A percentile compares a stretch with the other conserved stretches of the same genome.
Conservation (phyloP, 2,797 vertebrate genomes). For the Lacerta bilineata region DNA sequence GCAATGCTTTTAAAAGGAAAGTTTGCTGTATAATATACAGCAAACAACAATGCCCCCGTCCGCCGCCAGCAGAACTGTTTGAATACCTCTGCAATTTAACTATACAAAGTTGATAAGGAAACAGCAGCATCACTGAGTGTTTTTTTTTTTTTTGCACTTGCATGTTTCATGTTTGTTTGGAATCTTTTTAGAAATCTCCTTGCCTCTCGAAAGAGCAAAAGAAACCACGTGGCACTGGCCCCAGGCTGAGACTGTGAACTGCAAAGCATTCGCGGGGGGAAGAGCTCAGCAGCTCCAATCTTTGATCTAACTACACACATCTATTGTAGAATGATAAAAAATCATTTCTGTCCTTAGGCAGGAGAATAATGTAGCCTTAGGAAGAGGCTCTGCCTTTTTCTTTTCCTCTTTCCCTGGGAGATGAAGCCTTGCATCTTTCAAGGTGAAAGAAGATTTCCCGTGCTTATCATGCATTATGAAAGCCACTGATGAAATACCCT, state of each 20-base stretch:
- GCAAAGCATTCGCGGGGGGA: constrained; percentile 24
- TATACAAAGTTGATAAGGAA: constrained; percentile 6
- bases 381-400: constrained; percentile 2
- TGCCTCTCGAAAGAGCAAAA: constrained; percentile 20
- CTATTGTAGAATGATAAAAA: constrained; percentile 26
- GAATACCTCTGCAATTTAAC: constrained; percentile 26
- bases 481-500: constrained; percentile 9
- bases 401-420: background rate
- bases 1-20: background rate
- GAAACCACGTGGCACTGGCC: constrained; percentile 18
- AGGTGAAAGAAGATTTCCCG: constrained; percentile 31
- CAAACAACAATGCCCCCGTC: background rate
- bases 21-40: background rate
- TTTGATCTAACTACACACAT: constrained; percentile 30
- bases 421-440: constrained; percentile 29
- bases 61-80: background rate
- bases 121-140: background rate
- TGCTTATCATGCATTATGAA: constrained; percentile 8
- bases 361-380: constrained; percentile 32
- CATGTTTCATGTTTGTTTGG: constrained; percentile 16
- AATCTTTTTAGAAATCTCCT: constrained; percentile 16
- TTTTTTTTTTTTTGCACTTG: background rate
- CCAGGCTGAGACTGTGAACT: constrained; percentile 13
- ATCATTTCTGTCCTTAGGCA: constrained; percentile 38
- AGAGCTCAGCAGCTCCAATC: background rate